These are phyloP conservation scores for Turritopsis dohrnii DNA, from an alignment of 30 jellyfish, hydroid and myxozoan genomes.

Conservation along the genomic window DNA sequence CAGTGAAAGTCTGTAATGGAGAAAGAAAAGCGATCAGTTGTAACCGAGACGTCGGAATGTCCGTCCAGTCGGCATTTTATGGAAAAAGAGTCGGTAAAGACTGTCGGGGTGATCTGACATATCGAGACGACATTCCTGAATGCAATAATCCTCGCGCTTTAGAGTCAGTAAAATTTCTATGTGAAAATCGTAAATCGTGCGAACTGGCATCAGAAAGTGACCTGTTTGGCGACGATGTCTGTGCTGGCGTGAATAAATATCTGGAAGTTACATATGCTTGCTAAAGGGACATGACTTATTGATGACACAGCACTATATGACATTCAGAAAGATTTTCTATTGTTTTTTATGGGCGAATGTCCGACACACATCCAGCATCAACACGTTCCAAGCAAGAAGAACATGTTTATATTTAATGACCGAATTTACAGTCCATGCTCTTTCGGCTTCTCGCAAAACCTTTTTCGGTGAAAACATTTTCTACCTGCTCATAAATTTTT, in stretches of 20 bases:
- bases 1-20: constrained; percentile 81
- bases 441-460: no score
- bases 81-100: constrained; percentile 90
- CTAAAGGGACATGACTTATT: constrained; percentile 21
- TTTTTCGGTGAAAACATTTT: no score
- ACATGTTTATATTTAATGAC: no score
- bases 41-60: constrained; percentile 50
- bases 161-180: constrained; percentile 70
- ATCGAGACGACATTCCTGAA: constrained; percentile 78
- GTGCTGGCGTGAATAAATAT: constrained; percentile 91
- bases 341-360: not conserved
- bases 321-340: not conserved
- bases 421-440: no score
- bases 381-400: no score
- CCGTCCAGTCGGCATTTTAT: constrained; percentile 65
- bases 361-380: not conserved
- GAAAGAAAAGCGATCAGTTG: constrained; percentile 72
- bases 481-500: no score
- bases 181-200: constrained; percentile 86
- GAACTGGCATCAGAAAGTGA: constrained; percentile 88
- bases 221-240: constrained; percentile 83
- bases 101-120: constrained; percentile 73
- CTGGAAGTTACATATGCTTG: constrained; percentile 74
- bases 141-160: constrained; percentile 71
- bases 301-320: not conserved